Base-by-base conservation (phyloP, 2,113 vertebrate species). In the Atherinomorus stipes region DNA sequence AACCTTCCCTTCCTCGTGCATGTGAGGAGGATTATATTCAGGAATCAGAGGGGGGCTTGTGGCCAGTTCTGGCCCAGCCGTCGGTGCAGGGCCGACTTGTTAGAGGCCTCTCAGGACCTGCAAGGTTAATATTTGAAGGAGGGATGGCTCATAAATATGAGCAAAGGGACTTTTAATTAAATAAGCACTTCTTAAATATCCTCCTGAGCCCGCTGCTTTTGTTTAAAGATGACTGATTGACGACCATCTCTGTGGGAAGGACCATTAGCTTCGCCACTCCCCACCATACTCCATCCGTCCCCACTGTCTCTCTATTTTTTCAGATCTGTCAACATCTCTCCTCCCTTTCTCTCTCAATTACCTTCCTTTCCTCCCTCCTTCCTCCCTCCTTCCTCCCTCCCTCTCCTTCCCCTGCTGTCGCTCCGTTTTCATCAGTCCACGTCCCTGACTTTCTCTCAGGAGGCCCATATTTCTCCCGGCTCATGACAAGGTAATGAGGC, bases 221-320 rank as follows among this genome's bases (percentile, higher is more conserved):
- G 96, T 97, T 97, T 98, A 97, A 98, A 97, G 94, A 96, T 97
- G 96, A 99, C 96, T 98, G 96, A 99, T 98, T 95, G 95, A 96
- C 95, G 93, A 85, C 87, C 92, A 93, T 94, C 94, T 96, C 83
- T 89, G 83, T 81, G 82, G 87, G 88, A 90, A 91, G 89, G 91
- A 92, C 90, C 91, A 93, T 94, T 93, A 92, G 91, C 92, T 92
- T 91, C 81, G 77, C 89, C 84, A 75, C 90, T 83, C 80, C 74
- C 76, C 69, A 18, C 81, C 71, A 61, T 80, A 70, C 76, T 77
- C 80, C 80, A 60, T 74, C 76, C 85, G 70, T 82, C 69, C 78
- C 78, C 51, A 53, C 67, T 40, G 68, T 63, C 73, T 64, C 76
- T 86, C 83, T 71, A 66, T 84, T 85, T 89, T 81, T 80, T 78